phyloP scores from a whole-genome alignment of 2,888 invertebrate species.

The Chrysolina oricalcia region DNA sequence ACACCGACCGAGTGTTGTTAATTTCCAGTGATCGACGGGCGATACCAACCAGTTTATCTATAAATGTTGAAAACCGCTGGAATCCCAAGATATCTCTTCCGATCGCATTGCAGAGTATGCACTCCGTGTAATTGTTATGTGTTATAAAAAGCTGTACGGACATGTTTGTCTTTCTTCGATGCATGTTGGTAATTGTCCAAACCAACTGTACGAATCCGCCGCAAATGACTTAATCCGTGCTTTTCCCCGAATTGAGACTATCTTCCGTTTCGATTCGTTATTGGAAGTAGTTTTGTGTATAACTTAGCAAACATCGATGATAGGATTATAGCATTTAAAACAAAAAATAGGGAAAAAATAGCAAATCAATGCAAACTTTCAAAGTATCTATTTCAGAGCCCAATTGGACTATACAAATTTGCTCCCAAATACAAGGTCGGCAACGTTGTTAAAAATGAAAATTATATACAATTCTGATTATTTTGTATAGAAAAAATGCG shows the following conservation, averaged over 20 bases:
- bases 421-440: too few relatives aligned
- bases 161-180: conserved; percentile 63
- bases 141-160: conserved; percentile 66
- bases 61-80: conserved; percentile 31
- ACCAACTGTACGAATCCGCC: conserved; percentile 65
- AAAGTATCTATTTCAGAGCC: too few relatives aligned
- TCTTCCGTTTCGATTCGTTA: conserved; percentile 47
- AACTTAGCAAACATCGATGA: conserved; percentile 13
- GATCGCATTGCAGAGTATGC: conserved; percentile 62
- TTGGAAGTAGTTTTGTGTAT: conserved; percentile 38
- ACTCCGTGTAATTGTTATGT: conserved; percentile 66
- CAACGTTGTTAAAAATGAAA: too few relatives aligned
- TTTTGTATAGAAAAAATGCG: too few relatives aligned
- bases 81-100: conserved; percentile 26
- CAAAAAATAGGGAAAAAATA: too few relatives aligned
- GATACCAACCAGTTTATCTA: conserved; percentile 9
- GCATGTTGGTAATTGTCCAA: conserved; percentile 64
- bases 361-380: too few relatives aligned
- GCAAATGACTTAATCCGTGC: conserved; percentile 67
- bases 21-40: not conserved
- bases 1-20: not conserved
- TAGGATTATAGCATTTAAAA: too few relatives aligned
- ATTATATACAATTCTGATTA: too few relatives aligned
- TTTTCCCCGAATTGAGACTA: conserved; percentile 61
- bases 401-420: too few relatives aligned